These are phyloP conservation scores for Balearica regulorum DNA, from an alignment of 2,797 vertebrate genomes.

Conservation along the genomic window DNA sequence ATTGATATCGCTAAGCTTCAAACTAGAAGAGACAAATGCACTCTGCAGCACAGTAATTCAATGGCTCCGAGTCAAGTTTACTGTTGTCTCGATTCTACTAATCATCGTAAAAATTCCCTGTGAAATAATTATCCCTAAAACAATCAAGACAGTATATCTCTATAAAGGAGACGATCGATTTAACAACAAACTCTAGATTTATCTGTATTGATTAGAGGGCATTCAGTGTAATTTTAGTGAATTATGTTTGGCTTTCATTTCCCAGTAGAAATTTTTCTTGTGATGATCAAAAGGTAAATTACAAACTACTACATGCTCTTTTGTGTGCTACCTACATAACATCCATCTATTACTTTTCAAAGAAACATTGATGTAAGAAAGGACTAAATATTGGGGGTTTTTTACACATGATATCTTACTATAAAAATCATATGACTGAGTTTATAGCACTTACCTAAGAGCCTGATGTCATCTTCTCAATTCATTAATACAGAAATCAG, in stretches of 20 bases:
- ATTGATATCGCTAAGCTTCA: constrained; percentile 58
- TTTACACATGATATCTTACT: constrained; percentile 43
- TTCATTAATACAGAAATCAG: constrained; percentile 72
- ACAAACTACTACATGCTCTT: constrained; percentile 57
- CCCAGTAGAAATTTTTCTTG: constrained; percentile 74
- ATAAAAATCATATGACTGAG: constrained; percentile 56
- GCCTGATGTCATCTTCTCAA: constrained; percentile 66
- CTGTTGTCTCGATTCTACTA: constrained; percentile 69
- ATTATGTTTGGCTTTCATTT: constrained; percentile 75
- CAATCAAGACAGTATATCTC: constrained; percentile 82
- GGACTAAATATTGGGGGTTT: constrained; percentile 48
- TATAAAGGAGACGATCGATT: constrained; percentile 82
- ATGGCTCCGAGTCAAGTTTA: constrained; percentile 66
- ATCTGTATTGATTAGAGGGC: constrained; percentile 80
- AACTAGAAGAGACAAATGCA: constrained; percentile 63
- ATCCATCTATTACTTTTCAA: constrained; percentile 45
- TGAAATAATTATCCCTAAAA: constrained; percentile 83
- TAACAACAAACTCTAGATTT: constrained; percentile 89
- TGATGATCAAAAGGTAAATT: constrained; percentile 68
- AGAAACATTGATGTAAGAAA: constrained; percentile 37
- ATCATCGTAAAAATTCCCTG: constrained; percentile 73
- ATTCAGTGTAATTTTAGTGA: constrained; percentile 81
- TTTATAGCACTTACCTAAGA: constrained; percentile 71
- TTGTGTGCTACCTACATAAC: constrained; percentile 48
- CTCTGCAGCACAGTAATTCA: constrained; percentile 52